Base-by-base conservation (phyloP, 2,113 vertebrate genomes). In the Eudyptes chrysolophus region DNA sequence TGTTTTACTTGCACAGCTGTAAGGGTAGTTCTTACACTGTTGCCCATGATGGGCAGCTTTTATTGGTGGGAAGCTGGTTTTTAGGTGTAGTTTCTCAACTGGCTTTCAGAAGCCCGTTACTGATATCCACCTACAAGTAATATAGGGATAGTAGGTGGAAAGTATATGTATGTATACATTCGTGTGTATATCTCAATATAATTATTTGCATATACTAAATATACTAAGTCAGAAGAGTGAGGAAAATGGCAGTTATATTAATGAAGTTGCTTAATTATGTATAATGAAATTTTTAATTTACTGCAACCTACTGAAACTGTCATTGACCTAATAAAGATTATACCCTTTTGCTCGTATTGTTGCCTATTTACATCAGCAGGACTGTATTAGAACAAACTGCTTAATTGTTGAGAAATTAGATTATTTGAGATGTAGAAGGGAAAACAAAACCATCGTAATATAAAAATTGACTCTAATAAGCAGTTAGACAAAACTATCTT, bases 311-410 rank as follows among this genome's bases (percentile, higher is more conserved):
- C 95, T 97, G 87, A 97, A 98, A 95, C 91, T 88, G 96, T 97
- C 89, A 94, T 84, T 95, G 95, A 96, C 94, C 92, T 98, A 97
- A 97, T 97, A 96, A 97, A 98, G 58, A 96, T 96, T 94, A 94
- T 89, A 81, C 8, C 12, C 84, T 97, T 97, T 97, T 92, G 79
- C 66, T 96, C 97, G 74, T 97, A 89, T 97, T 97, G 88, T 98
- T 98, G 97, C 77, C 89, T 96, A 40, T 94, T 97, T 95, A 97
- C 96, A 97, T 98, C 97, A 97, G 90, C 93, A 84, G 81, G 97
- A 94, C 65, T 87, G 18, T 95, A 94, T 90, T 93, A 91, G 96
- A 96, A 81, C 32, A 96, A 96, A 96, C 94, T 87, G 96, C 95
- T 97, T 97, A 97, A 97, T 97, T 98, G 84, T 94, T 94, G 60